These are phyloP conservation scores for Urophycis tenuis DNA, from an alignment of 2,797 vertebrate genomes.

Conservation along the genomic window DNA sequence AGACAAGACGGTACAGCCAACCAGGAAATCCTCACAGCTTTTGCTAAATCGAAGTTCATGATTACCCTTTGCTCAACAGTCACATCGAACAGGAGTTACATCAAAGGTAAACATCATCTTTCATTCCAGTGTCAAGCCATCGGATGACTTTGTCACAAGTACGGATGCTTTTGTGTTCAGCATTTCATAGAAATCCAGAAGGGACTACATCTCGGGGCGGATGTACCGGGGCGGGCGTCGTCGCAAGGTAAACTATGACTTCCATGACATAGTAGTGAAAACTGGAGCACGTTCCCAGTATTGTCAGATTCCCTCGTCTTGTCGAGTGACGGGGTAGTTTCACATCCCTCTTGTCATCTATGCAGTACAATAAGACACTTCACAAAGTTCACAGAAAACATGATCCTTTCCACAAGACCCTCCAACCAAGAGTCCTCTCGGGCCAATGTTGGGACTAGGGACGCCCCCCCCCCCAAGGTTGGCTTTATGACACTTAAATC, in stretches of 20 bases:
- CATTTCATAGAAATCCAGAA: slow-evolving; percentile 11
- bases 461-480: slow-evolving; percentile 8
- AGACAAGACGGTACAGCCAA: slow-evolving; percentile 35
- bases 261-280: neutral
- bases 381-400: slow-evolving; percentile 41
- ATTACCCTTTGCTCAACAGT: slow-evolving; percentile 39
- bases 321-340: neutral
- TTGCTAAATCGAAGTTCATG: slow-evolving; percentile 42
- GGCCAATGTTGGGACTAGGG: slow-evolving; percentile 17
- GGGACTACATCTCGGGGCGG: neutral
- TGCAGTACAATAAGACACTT: slow-evolving; percentile 33
- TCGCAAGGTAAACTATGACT: neutral
- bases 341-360: slow-evolving; percentile 18
- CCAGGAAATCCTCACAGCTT: slow-evolving; percentile 50
- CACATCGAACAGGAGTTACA: too few relatives aligned
- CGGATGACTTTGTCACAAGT: slow-evolving; percentile 26
- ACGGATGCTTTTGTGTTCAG: slow-evolving; percentile 18
- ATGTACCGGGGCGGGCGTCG: neutral
- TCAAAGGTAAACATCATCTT: slow-evolving; percentile 42
- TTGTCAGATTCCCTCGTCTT: neutral
- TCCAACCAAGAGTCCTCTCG: slow-evolving; percentile 9
- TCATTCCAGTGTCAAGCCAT: slow-evolving; percentile 56
- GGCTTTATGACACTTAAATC: slow-evolving; percentile 36
- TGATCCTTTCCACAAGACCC: slow-evolving; percentile 17
- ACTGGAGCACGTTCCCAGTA: neutral